These are phyloP conservation scores for Drosophila anomelani DNA, from an alignment of 2,888 invertebrate species.

Conservation along the genomic window DNA sequence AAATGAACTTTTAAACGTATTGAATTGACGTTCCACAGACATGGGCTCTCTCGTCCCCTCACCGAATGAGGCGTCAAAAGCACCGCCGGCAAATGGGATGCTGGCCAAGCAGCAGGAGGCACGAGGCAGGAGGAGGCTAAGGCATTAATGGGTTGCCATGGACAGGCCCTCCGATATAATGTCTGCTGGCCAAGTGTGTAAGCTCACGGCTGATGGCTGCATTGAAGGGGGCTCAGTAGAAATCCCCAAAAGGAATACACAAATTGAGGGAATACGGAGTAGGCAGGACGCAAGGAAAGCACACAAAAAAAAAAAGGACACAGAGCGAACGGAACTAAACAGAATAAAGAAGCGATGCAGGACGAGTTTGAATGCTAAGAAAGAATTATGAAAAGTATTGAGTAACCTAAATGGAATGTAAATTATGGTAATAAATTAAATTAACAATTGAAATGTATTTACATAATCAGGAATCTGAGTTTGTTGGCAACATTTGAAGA, in stretches of 20 bases:
- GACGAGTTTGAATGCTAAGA: neutral
- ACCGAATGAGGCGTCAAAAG: constrained; percentile 52
- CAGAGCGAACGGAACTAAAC: neutral
- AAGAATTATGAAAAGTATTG: neutral
- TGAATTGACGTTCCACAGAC: constrained; percentile 67
- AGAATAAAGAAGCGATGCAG: neutral
- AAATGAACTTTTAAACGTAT: constrained; percentile 80
- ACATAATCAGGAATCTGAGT: too few species aligned
- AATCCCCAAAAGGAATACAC: constrained; percentile 20
- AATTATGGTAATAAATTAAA: neutral
- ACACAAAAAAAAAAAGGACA: constrained; percentile 4
- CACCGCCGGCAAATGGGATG: constrained; percentile 30
- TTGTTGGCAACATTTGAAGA: too few species aligned
- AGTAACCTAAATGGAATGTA: too few species aligned
- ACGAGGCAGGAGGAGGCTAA: neutral
- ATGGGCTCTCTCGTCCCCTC: neutral
- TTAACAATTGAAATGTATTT: neutral
- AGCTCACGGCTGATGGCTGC: constrained; percentile 17
- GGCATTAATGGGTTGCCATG: constrained; percentile 40
- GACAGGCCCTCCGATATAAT: constrained; percentile 27
- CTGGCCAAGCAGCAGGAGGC: constrained; percentile 6
- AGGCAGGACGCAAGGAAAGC: neutral
- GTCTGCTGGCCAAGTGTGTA: constrained; percentile 24
- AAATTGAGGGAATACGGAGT: neutral
- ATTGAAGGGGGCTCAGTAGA: neutral